phyloP scores from a whole-genome alignment of 2,113 vertebrate species.

The Podarcis muralis region DNA sequence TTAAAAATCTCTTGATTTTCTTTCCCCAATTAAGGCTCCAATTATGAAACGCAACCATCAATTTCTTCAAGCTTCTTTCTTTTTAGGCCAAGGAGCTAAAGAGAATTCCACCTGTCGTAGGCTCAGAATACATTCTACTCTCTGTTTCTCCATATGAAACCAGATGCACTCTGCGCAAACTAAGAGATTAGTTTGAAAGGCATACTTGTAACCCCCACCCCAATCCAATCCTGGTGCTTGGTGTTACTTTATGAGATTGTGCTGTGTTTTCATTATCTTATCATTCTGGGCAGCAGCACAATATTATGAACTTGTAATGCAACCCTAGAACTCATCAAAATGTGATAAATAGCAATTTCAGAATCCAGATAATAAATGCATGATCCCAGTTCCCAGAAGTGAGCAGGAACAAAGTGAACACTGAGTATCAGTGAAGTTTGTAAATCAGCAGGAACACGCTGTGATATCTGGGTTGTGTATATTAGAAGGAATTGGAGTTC shows the following conservation, averaged over 20 bases:
- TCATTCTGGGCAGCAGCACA: background rate
- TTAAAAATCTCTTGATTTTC: background rate
- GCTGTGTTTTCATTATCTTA: slow-evolving; percentile 15
- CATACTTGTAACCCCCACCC: background rate
- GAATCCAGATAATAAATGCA: slow-evolving; percentile 24
- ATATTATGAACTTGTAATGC: background rate
- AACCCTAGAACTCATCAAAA: background rate
- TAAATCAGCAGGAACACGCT: slow-evolving; percentile 20
- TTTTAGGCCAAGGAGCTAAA: background rate
- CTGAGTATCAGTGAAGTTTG: slow-evolving; percentile 6
- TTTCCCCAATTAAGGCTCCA: background rate
- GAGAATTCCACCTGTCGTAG: background rate
- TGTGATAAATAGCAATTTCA: slow-evolving; percentile 24
- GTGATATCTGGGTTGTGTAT: slow-evolving; percentile 12
- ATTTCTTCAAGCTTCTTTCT: background rate
- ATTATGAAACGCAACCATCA: background rate
- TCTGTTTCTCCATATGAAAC: background rate
- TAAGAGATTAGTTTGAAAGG: background rate
- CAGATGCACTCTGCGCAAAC: background rate
- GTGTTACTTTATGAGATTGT: background rate
- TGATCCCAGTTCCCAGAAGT: slow-evolving; percentile 17
- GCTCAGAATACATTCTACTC: background rate
- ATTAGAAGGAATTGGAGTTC: slow-evolving; percentile 19
- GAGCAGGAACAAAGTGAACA: slow-evolving; percentile 30
- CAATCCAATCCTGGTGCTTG: background rate